phyloP scores from a whole-genome alignment of 2,888 invertebrate genomes.

The Brachyopa scutellaris region DNA sequence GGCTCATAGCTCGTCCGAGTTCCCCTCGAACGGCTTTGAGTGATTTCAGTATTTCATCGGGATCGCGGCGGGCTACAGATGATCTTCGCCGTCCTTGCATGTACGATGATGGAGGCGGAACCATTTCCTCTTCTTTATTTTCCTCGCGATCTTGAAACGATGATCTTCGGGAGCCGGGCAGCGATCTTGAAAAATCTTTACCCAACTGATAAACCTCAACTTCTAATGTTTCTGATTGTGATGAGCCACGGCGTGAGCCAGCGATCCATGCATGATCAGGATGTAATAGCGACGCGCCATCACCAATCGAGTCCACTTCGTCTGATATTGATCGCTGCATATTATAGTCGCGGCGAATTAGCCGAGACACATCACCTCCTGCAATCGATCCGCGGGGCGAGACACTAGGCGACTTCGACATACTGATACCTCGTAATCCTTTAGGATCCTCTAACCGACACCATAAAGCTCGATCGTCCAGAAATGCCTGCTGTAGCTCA shows the following conservation, averaged over 20 bases:
- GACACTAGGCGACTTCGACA: constrained; percentile 87
- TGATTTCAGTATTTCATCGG: constrained; percentile 91
- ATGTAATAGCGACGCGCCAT: constrained; percentile 89
- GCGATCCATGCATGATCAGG: constrained; percentile 93
- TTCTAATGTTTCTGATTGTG: constrained; percentile 93
- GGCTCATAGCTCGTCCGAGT: constrained; percentile 91
- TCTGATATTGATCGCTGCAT: constrained; percentile 90
- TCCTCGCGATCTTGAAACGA: constrained; percentile 89
- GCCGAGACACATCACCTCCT: constrained; percentile 85
- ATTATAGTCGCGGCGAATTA: constrained; percentile 88
- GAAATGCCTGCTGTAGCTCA: constrained; percentile 87
- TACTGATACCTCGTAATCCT: constrained; percentile 83
- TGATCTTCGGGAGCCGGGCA: constrained; percentile 92
- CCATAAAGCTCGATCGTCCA: constrained; percentile 95
- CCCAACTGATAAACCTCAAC: constrained; percentile 92
- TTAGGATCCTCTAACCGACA: constrained; percentile 92
- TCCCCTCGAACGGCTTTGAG: constrained; percentile 92
- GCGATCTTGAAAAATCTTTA: constrained; percentile 92
- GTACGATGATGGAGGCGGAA: constrained; percentile 83
- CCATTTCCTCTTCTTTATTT: constrained; percentile 83
- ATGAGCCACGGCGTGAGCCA: constrained; percentile 92
- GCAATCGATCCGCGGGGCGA: constrained; percentile 89
- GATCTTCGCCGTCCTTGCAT: constrained; percentile 89
- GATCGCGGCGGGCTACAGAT: constrained; percentile 91
- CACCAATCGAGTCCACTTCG: constrained; percentile 89